Evolutionary conservation across 2,113 vertebrate genomes (phyloP).

Genomic region (Microcebus tavaratra): DNA sequence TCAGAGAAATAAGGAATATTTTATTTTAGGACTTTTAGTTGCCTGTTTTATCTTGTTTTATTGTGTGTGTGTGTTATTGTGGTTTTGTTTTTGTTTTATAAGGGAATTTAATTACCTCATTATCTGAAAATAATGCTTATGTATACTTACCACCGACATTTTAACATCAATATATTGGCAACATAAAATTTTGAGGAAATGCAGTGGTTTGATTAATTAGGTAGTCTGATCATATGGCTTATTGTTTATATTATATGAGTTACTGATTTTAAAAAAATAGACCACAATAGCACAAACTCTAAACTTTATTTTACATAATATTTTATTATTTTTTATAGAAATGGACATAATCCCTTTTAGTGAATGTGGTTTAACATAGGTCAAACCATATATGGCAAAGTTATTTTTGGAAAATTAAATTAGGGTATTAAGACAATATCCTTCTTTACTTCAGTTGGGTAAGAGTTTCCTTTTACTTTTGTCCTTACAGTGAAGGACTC

Average conservation of each 20-base stretch:
- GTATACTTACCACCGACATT: background rate
- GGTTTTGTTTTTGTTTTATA: background rate
- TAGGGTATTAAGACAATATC: background rate
- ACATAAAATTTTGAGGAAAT: background rate
- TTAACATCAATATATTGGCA: background rate
- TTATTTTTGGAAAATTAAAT: background rate
- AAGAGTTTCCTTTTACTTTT: background rate
- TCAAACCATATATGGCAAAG: background rate
- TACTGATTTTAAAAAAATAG: background rate
- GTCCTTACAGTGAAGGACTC: background rate
- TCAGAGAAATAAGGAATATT: background rate
- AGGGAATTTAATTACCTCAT: background rate
- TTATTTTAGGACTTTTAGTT: background rate
- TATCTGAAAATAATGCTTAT: background rate
- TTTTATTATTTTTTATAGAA: slow-evolving; percentile 21
- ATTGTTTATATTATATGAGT: background rate
- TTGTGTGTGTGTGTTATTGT: background rate
- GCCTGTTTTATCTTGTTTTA: background rate
- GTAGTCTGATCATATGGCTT: background rate
- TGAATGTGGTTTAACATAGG: background rate
- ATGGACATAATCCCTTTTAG: background rate
- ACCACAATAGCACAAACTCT: background rate
- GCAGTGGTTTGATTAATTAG: background rate
- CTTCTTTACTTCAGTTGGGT: background rate
- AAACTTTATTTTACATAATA: background rate